Conservation (phyloP, 2,888 invertebrate genomes). For the Teinopalpus imperialis region DNA sequence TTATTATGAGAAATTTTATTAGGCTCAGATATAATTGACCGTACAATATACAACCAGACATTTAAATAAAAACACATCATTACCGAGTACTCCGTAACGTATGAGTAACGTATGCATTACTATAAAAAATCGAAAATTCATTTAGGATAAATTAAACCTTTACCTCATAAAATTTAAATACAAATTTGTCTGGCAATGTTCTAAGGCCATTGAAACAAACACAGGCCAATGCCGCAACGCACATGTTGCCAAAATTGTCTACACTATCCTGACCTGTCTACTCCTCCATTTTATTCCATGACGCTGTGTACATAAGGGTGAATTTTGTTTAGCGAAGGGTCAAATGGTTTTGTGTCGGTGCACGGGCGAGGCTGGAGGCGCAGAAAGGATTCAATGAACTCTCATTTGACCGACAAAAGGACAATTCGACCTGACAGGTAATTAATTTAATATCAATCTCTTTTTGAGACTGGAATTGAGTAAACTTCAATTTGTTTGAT, state of each 20-base stretch:
- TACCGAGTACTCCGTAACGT: conserved; percentile 20
- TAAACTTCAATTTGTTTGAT: conserved; percentile 6
- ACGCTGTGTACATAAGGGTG: conserved; percentile 3
- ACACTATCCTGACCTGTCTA: conserved; percentile 9
- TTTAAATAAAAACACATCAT: conserved; percentile 24
- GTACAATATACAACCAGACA: too few relatives aligned
- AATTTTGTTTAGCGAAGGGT: conserved; percentile 8
- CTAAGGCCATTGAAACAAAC: conserved; percentile 24
- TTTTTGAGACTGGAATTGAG: conserved; percentile 18
- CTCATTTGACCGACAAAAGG: conserved; percentile 25
- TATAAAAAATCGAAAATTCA: conserved; percentile 9
- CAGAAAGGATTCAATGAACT: conserved; percentile 28
- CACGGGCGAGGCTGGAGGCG: conserved; percentile 21
- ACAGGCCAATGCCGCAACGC: conserved; percentile 25
- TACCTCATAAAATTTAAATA: conserved; percentile 1
- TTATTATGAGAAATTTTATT: too few relatives aligned
- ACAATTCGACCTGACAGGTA: conserved; percentile 23
- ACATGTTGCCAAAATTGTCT: conserved; percentile 26
- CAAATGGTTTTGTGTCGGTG: conserved; percentile 5
- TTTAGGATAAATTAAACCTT: conserved; percentile 19
- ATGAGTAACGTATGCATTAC: conserved; percentile 20
- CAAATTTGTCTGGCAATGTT: conserved; percentile 12
- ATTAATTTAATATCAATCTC: conserved; percentile 26
- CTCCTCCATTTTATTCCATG: neutral
- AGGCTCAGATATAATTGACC: too few relatives aligned